A percentile compares a stretch with the other conserved stretches of the same genome.
phyloP scores from a whole-genome alignment of 1,140 invertebrate genomes.

The Mizuhopecten yessoensis region DNA sequence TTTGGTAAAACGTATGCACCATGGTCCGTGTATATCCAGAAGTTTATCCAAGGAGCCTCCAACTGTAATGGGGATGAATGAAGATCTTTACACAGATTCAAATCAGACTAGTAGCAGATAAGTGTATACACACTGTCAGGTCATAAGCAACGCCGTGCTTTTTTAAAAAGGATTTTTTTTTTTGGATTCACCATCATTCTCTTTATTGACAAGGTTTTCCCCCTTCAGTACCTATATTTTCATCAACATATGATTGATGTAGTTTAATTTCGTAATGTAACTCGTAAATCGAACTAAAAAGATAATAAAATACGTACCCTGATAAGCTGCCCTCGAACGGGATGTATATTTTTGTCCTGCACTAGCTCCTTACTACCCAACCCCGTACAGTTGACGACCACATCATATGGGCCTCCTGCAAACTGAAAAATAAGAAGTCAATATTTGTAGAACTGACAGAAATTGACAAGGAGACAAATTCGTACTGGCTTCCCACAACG shows the following conservation, averaged over 20 bases:
- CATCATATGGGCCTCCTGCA: constrained; percentile 87
- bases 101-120: too few relatives aligned
- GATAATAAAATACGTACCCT: constrained; percentile 87
- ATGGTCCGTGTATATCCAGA: constrained; percentile 52
- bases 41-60: constrained; percentile 48
- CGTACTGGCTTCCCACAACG: too few relatives aligned
- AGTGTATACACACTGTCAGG: too few relatives aligned
- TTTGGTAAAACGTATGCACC: constrained; percentile 48
- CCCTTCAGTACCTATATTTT: too few relatives aligned
- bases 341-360: constrained; percentile 90
- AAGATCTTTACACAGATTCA: too few relatives aligned
- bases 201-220: too few relatives aligned
- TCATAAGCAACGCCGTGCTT: too few relatives aligned
- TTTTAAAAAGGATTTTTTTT: too few relatives aligned
- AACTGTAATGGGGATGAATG: background rate
- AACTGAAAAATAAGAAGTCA: background rate
- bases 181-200: too few relatives aligned
- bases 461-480: background rate
- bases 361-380: constrained; percentile 91
- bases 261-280: too few relatives aligned
- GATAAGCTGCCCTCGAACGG: constrained; percentile 93
- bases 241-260: too few relatives aligned
- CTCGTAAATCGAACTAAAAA: too few relatives aligned
- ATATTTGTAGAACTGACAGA: background rate
- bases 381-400: constrained; percentile 95